These are phyloP conservation scores for Synanthedon vespiformis DNA, from an alignment of 2,888 invertebrate species.

Conservation along the genomic window DNA sequence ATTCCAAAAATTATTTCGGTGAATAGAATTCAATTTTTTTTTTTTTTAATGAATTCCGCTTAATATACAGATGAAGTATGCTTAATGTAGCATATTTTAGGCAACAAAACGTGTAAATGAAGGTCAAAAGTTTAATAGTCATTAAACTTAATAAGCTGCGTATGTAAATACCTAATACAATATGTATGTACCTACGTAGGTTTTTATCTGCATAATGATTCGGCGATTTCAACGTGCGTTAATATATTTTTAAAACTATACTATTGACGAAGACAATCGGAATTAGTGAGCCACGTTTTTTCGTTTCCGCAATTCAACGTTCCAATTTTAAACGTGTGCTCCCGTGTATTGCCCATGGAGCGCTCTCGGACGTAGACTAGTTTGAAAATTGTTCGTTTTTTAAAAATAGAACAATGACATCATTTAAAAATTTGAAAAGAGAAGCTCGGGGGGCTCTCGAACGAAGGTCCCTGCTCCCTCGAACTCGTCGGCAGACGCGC, in stretches of 20 bases:
- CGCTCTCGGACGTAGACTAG: neutral
- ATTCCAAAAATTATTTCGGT: too few species aligned
- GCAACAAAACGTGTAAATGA: too few species aligned
- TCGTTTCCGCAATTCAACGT: neutral
- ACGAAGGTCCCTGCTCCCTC: conserved; percentile 57
- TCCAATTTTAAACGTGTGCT: neutral
- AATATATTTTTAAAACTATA: neutral
- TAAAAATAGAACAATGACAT: conserved; percentile 1
- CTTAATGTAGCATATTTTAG: too few species aligned
- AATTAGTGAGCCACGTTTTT: neutral
- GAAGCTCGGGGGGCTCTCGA: conserved; percentile 14
- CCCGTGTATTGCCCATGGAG: neutral
- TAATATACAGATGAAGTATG: too few species aligned
- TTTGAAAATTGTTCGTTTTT: neutral
- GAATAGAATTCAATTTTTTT: too few species aligned
- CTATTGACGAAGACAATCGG: neutral
- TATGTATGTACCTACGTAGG: too few species aligned
- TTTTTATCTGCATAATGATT: too few species aligned
- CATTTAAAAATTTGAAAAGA: conserved; percentile 1
- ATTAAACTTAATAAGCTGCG: too few species aligned
- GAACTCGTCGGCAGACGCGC: conserved; percentile 43
- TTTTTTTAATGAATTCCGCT: too few species aligned
- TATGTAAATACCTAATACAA: too few species aligned
- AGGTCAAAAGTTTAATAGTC: too few species aligned
- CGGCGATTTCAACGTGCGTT: too few species aligned